Percentiles rank a stretch among this genome's conserved stretches.
Conservation (phyloP, 2,113 vertebrate species). For the Rhinoptilus africanus region DNA sequence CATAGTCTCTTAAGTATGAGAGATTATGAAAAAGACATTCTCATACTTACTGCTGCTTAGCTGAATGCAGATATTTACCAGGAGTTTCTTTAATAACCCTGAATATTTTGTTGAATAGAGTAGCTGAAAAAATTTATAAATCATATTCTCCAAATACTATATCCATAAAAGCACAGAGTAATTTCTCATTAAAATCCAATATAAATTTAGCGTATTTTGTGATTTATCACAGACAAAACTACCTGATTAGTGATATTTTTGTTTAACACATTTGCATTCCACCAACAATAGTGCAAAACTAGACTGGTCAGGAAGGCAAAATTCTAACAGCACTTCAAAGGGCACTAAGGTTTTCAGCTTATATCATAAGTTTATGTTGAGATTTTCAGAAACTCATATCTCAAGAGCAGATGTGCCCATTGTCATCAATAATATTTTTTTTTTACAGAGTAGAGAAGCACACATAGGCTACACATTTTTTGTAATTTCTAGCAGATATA, state of each 20-base stretch:
- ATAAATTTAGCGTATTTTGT: not conserved
- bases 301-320: not conserved
- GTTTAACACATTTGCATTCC: not conserved
- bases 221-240: not conserved
- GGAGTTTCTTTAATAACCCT: not conserved
- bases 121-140: not conserved
- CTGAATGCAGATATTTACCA: not conserved
- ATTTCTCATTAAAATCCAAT: not conserved
- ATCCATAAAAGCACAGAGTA: not conserved
- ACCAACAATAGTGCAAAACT: not conserved
- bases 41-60: not conserved
- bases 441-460: not conserved
- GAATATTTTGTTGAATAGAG: not conserved
- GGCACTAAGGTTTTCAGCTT: not conserved
- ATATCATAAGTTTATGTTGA: not conserved
- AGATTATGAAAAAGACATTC: not conserved
- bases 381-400: not conserved
- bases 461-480: rapidly evolving
- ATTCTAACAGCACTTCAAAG: not conserved
- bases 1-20: not conserved
- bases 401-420: not conserved
- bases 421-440: not conserved
- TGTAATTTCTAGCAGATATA: not conserved
- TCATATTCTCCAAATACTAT: not conserved
- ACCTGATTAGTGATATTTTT: not conserved